phyloP scores from a whole-genome alignment of 2,888 invertebrate species.

The Laothoe populi region DNA sequence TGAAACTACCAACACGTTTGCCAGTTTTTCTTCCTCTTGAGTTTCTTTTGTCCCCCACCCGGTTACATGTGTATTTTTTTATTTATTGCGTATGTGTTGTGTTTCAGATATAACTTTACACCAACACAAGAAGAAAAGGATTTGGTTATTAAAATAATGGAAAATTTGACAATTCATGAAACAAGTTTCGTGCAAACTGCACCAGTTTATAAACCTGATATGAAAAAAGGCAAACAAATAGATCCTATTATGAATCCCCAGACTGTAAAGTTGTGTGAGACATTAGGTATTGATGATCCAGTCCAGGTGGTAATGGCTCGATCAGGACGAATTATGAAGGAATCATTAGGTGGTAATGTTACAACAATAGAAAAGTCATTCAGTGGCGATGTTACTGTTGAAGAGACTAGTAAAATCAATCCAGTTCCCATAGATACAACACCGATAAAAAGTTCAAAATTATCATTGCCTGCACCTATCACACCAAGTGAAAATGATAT shows the following conservation, averaged over 20 bases:
- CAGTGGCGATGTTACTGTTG: no score
- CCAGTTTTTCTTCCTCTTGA: no score
- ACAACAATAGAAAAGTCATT: neutral
- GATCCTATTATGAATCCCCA: constrained; percentile 88
- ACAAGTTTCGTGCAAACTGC: constrained; percentile 92
- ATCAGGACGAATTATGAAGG: constrained; percentile 70
- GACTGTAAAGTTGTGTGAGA: constrained; percentile 87
- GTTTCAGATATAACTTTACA: constrained; percentile 88
- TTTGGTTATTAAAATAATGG: constrained; percentile 86
- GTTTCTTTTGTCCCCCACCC: no score
- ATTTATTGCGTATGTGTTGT: constrained; percentile 25
- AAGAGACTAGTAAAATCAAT: constrained; percentile 23
- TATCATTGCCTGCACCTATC: constrained; percentile 70
- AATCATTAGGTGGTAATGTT: constrained; percentile 36
- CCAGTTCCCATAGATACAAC: constrained; percentile 43
- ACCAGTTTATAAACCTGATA: constrained; percentile 81
- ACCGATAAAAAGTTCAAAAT: constrained; percentile 61
- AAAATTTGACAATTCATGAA: constrained; percentile 87
- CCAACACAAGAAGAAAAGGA: constrained; percentile 91
- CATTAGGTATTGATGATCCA: constrained; percentile 92
- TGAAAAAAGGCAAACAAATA: constrained; percentile 67
- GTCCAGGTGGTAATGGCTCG: constrained; percentile 85
- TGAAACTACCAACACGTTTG: no score
- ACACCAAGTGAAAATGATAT: constrained; percentile 60
- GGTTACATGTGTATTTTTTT: neutral